These are phyloP conservation scores for Ellobium chinense DNA, from an alignment of 2,888 invertebrate genomes.

Conservation along the genomic window DNA sequence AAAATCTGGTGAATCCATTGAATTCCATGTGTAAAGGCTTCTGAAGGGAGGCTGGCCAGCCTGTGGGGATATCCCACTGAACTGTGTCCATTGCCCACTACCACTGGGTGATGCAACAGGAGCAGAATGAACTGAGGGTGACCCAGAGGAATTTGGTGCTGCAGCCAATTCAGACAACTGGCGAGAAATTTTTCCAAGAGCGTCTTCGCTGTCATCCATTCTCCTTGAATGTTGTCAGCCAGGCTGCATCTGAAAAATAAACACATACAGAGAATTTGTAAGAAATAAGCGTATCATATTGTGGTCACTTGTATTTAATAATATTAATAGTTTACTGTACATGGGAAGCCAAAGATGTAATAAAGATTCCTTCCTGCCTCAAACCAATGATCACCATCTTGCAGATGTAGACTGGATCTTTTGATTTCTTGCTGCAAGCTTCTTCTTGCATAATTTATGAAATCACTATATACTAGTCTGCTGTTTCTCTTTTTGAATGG, in stretches of 20 bases:
- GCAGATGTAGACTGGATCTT: too few relatives aligned
- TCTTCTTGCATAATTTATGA: too few relatives aligned
- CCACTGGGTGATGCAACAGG: not conserved
- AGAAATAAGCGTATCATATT: too few relatives aligned
- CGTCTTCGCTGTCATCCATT: conserved; percentile 30
- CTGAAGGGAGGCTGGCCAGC: conserved; percentile 45
- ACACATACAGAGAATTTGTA: too few relatives aligned
- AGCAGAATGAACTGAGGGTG: not conserved
- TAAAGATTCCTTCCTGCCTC: too few relatives aligned
- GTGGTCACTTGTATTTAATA: too few relatives aligned
- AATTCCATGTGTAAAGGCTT: conserved; percentile 46
- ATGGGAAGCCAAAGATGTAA: too few relatives aligned
- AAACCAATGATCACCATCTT: too few relatives aligned
- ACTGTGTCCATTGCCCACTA: conserved; percentile 65
- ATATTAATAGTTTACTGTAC: too few relatives aligned
- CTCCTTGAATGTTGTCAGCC: not conserved
- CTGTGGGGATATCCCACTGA: conserved; percentile 65
- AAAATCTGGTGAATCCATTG: conserved; percentile 39
- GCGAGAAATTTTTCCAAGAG: conserved; percentile 25
- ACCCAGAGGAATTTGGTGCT: not conserved
- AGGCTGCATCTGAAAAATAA: conserved; percentile 14
- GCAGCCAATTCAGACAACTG: conserved; percentile 35
- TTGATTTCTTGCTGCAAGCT: too few relatives aligned
- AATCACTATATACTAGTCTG: too few relatives aligned
- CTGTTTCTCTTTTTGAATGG: too few relatives aligned